Percentiles rank a stretch among this genome's conserved stretches.
Conservation (phyloP, 2,888 invertebrate species). For the Parnassius mnemosyne region DNA sequence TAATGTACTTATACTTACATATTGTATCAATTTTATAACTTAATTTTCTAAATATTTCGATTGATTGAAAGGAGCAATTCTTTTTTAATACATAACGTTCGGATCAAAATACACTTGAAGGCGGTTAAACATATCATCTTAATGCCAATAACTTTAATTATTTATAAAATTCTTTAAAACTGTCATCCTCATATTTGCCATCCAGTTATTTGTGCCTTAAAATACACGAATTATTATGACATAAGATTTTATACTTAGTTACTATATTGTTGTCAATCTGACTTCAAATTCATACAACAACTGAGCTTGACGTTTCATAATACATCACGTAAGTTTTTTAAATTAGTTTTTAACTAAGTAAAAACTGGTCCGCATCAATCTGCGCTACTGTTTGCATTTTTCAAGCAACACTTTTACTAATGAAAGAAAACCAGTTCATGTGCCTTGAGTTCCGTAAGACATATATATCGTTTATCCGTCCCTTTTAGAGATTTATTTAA, state of each 20-base stretch:
- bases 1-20: not conserved
- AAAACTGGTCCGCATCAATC: conserved; percentile 10
- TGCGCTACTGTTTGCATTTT: conserved; percentile 29
- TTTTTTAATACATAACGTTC: too few relatives aligned
- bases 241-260: not conserved
- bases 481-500: conserved; percentile 7
- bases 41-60: too few relatives aligned
- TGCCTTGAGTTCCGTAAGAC: conserved; percentile 34
- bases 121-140: too few relatives aligned
- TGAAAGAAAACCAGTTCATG: conserved; percentile 20
- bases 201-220: not conserved
- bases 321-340: not conserved
- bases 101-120: too few relatives aligned
- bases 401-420: conserved; percentile 9
- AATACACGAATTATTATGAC: not conserved
- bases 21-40: not conserved
- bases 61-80: too few relatives aligned
- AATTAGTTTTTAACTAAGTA: not conserved
- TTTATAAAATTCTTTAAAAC: too few relatives aligned
- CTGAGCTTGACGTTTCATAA: not conserved
- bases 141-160: too few relatives aligned
- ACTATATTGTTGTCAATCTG: not conserved
- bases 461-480: conserved; percentile 29
- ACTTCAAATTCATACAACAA: not conserved
- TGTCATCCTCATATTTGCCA: not conserved